These are phyloP conservation scores for Noctua janthe DNA, from an alignment of 2,888 invertebrate genomes.

Conservation along the genomic window DNA sequence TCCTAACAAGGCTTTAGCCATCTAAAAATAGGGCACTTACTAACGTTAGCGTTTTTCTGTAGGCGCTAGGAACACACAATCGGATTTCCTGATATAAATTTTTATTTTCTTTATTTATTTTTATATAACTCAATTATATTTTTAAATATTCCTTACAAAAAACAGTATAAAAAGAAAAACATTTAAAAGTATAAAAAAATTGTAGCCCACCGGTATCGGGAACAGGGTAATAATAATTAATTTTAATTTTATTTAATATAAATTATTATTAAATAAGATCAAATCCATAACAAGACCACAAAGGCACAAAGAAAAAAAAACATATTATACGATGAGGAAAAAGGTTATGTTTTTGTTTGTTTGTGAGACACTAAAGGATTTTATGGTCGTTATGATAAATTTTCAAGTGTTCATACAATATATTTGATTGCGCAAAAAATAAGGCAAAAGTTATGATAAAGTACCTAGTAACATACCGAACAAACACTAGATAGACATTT, in stretches of 20 bases:
- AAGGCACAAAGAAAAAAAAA: background rate
- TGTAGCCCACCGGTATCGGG: too few species aligned
- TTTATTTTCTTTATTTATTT: too few species aligned
- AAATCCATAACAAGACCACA: too few species aligned
- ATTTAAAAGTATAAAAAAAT: too few species aligned
- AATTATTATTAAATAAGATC: background rate
- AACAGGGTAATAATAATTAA: too few species aligned
- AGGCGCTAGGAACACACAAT: background rate
- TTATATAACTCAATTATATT: too few species aligned
- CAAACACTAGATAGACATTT: background rate
- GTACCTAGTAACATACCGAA: too few species aligned
- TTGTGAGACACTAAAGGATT: background rate
- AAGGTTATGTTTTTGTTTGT: slow-evolving; percentile 5
- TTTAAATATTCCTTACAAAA: too few species aligned
- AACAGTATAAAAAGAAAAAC: too few species aligned
- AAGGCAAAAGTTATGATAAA: background rate
- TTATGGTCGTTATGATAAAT: background rate
- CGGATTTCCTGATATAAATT: background rate
- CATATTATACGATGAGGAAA: background rate
- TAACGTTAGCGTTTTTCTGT: background rate
- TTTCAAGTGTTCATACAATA: slow-evolving; percentile 2
- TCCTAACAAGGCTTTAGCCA: background rate
- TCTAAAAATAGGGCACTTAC: background rate
- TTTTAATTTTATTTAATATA: too few species aligned
- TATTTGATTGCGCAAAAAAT: background rate